phyloP scores from a whole-genome alignment of 2,888 invertebrate species.

The Heteromyza rotundicornis region DNA sequence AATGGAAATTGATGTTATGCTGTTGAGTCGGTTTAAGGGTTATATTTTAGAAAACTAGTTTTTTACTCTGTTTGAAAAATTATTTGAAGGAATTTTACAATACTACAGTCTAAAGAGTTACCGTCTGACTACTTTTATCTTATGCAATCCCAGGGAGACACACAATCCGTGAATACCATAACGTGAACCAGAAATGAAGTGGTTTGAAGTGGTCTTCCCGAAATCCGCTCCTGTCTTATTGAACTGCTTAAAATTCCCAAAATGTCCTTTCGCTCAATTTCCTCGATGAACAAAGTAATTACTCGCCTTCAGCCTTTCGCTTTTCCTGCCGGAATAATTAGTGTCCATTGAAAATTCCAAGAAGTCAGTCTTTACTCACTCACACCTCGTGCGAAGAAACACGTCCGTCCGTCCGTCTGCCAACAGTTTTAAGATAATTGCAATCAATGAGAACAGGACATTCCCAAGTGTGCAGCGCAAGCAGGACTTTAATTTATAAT shows the following conservation, averaged over 20 bases:
- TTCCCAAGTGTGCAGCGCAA: neutral
- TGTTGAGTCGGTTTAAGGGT: no score
- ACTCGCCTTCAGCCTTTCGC: slow-evolving; percentile 35
- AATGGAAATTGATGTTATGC: no score
- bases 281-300: slow-evolving; percentile 54
- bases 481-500: slow-evolving; percentile 50
- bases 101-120: no score
- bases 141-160: no score
- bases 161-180: no score
- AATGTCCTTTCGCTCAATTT: slow-evolving; percentile 57
- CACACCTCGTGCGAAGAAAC: slow-evolving; percentile 19
- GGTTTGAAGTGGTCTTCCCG: no score
- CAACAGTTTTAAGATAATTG: slow-evolving; percentile 39
- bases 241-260: slow-evolving; percentile 45
- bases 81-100: no score
- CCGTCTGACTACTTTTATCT: no score
- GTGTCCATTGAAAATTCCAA: slow-evolving; percentile 40
- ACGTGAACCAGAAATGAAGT: no score
- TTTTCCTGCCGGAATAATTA: slow-evolving; percentile 46
- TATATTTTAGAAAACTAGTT: no score
- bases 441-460: slow-evolving; percentile 44
- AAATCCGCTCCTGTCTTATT: neutral
- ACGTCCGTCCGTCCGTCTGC: neutral
- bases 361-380: neutral
- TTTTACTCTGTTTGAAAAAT: no score